These are phyloP conservation scores for Rhysida immarginata DNA, from an alignment of 1,140 invertebrate genomes.

Conservation along the genomic window DNA sequence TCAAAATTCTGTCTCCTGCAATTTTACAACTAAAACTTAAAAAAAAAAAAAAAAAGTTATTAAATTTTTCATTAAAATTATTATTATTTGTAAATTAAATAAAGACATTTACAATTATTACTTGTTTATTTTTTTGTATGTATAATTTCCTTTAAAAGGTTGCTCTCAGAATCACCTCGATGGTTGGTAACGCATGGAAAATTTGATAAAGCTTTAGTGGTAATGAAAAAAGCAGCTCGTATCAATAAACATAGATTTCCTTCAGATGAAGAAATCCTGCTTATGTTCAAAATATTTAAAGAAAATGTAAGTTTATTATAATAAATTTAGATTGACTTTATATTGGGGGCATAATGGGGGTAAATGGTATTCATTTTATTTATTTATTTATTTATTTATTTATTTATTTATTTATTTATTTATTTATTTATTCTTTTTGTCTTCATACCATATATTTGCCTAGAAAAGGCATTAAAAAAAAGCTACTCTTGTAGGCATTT, in stretches of 20 bases:
- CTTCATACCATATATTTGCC: too few species aligned
- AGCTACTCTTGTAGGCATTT: too few species aligned
- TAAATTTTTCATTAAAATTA: not conserved
- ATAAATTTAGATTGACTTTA: too few species aligned
- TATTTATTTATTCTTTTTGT: too few species aligned
- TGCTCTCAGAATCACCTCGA: constrained; percentile 26
- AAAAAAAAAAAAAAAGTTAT: not conserved
- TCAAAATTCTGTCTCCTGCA: not conserved
- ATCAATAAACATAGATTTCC: not conserved
- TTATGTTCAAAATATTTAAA: not conserved
- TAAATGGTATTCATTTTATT: not conserved
- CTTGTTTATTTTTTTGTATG: not conserved
- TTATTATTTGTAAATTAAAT: not conserved
- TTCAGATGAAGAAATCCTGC: constrained; percentile 6
- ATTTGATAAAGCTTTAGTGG: constrained; percentile 11
- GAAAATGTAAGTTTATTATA: constrained; percentile 6
- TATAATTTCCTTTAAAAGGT: constrained; percentile 28
- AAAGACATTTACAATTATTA: not conserved
- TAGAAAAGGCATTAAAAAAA: too few species aligned
- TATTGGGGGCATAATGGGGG: not conserved
- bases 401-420: not conserved
- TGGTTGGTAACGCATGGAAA: constrained; percentile 16
- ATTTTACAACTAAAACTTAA: not conserved
- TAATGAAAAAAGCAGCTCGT: constrained; percentile 1
- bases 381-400: not conserved